Conservation (phyloP, 1,140 invertebrate species). For the Aphelinus certus region DNA sequence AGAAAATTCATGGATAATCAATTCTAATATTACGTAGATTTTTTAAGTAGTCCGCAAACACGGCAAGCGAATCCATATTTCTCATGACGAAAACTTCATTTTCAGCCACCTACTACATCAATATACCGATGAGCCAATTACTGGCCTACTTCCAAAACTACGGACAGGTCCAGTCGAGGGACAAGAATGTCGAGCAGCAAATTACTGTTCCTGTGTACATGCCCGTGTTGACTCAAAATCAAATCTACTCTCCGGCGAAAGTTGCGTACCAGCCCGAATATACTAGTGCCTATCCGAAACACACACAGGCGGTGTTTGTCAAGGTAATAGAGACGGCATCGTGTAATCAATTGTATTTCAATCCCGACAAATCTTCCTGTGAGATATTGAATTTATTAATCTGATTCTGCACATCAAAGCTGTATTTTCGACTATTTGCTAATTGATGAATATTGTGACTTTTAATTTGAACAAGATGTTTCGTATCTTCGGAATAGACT, state of each 20-base stretch:
- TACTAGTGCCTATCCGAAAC: conserved; percentile 45
- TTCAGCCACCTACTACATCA: conserved; percentile 53
- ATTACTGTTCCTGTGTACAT: conserved; percentile 53
- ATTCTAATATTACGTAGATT: no score
- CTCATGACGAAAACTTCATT: conserved; percentile 17
- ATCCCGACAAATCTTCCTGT: no score
- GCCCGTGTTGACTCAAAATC: conserved; percentile 48
- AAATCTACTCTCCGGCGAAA: conserved; percentile 45
- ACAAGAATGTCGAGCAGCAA: conserved; percentile 46
- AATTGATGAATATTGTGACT: no score
- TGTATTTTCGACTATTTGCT: no score
- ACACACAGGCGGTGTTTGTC: conserved; percentile 43
- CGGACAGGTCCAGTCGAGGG: conserved; percentile 38
- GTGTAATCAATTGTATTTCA: no score
- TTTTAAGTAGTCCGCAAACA: no score
- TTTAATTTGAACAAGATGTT: no score
- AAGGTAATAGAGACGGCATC: no score
- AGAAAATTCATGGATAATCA: no score
- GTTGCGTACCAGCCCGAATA: conserved; percentile 52
- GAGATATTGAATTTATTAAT: no score
- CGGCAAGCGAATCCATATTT: neutral
- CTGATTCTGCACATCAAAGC: no score
- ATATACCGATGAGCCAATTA: conserved; percentile 55
- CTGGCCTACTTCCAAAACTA: conserved; percentile 53
- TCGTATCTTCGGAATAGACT: no score